phyloP scores from a whole-genome alignment of 2,888 invertebrate species.

The Hydrotaea cyrtoneurina region DNA sequence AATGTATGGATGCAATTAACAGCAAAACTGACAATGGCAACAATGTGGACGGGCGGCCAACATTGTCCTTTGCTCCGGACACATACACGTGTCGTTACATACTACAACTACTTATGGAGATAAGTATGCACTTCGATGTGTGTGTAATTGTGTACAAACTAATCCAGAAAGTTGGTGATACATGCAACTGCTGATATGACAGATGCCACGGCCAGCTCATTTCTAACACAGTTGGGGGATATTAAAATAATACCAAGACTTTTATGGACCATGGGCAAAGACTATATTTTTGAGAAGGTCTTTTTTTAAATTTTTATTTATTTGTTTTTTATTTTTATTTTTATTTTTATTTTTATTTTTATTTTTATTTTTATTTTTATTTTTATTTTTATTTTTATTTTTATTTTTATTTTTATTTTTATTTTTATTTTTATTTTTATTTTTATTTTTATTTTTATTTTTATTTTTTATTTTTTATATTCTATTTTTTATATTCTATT shows the following conservation, averaged over 20 bases:
- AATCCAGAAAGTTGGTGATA: neutral
- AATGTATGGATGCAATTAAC: slow-evolving; percentile 37
- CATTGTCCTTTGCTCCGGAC: neutral
- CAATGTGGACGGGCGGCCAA: neutral
- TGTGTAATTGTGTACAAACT: neutral
- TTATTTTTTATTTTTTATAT: too few relatives aligned
- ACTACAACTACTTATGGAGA: neutral
- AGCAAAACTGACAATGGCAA: neutral
- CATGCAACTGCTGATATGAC: slow-evolving; percentile 9
- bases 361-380: too few relatives aligned
- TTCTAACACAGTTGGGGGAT: neutral
- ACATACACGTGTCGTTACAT: neutral
- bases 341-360: too few relatives aligned
- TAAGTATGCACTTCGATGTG: neutral
- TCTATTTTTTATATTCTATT: too few relatives aligned
- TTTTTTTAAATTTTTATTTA: too few relatives aligned
- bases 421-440: too few relatives aligned
- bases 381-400: too few relatives aligned
- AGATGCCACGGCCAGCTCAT: neutral
- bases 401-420: too few relatives aligned
- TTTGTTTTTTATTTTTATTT: too few relatives aligned
- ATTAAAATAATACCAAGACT: neutral
- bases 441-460: too few relatives aligned
- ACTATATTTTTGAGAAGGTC: too few relatives aligned
- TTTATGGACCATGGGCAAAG: too few relatives aligned